Evolutionary conservation across 2,797 vertebrate species (phyloP).

Genomic region (Catamblyrhynchus diadema): DNA sequence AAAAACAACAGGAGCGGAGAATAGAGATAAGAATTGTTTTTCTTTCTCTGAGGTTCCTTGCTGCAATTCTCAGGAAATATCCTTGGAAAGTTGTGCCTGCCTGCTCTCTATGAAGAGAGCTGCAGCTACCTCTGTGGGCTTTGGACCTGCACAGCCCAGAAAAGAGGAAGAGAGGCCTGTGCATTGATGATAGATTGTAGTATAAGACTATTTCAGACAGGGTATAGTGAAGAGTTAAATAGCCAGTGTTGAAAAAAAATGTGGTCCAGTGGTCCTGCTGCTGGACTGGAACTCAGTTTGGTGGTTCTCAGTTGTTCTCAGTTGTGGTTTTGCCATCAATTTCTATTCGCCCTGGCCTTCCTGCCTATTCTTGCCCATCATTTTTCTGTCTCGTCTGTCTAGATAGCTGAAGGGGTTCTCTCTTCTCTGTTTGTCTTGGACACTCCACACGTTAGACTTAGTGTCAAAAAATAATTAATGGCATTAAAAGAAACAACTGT

Average conservation of each 20-base stretch:
- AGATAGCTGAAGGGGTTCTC: neutral
- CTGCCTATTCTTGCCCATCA: neutral
- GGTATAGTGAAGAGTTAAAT: neutral
- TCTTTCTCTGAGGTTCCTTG: too few relatives aligned
- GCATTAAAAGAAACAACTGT: neutral
- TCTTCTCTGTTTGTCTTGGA: neutral
- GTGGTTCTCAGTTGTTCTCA: too few relatives aligned
- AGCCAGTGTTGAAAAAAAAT: neutral
- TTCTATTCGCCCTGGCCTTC: neutral
- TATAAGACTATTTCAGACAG: neutral
- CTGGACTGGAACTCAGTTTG: neutral
- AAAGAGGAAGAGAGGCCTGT: neutral
- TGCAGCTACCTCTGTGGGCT: rapidly evolving
- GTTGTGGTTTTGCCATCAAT: neutral
- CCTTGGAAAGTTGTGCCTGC: too few relatives aligned
- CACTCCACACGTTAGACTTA: neutral
- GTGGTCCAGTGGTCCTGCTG: neutral
- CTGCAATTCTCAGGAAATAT: too few relatives aligned
- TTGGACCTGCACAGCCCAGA: neutral
- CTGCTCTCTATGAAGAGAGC: too few relatives aligned
- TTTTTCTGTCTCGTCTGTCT: neutral
- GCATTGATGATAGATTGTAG: neutral
- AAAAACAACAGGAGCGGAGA: too few relatives aligned
- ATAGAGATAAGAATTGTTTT: too few relatives aligned
- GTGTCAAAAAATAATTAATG: neutral